These are phyloP conservation scores for Apodemia mormo DNA, from an alignment of 2,888 invertebrate species.

Conservation along the genomic window DNA sequence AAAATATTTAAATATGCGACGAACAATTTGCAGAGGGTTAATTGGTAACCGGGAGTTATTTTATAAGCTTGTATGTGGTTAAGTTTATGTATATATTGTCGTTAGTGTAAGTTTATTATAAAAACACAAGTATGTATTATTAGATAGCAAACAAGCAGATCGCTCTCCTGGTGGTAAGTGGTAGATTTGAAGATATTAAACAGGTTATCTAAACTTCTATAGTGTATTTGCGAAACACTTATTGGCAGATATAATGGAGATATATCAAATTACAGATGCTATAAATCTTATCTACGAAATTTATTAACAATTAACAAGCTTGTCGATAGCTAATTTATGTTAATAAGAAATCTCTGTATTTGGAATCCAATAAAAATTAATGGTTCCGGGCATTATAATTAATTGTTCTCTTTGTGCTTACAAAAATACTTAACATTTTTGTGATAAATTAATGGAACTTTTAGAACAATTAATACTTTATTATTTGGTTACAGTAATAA, in stretches of 20 bases:
- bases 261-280: conserved; percentile 7
- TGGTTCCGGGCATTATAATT: conserved; percentile 8
- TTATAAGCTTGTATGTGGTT: conserved; percentile 1
- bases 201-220: neutral
- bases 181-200: neutral
- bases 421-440: conserved; percentile 6
- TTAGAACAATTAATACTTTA: neutral
- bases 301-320: conserved; percentile 8
- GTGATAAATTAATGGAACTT: neutral
- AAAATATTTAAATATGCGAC: conserved; percentile 79
- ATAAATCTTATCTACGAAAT: neutral
- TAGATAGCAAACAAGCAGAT: too few species aligned
- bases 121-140: neutral
- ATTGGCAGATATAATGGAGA: neutral
- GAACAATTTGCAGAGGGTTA: conserved; percentile 76
- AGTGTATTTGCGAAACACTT: neutral
- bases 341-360: conserved; percentile 15
- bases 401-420: conserved; percentile 8
- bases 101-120: neutral
- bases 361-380: conserved; percentile 16
- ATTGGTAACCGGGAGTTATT: conserved; percentile 45
- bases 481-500: neutral
- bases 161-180: too few species aligned
- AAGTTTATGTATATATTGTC: neutral
- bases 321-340: conserved; percentile 12